Percentiles rank a stretch among this genome's conserved stretches.
These are phyloP conservation scores for Cistogaster globosa DNA, from an alignment of 2,888 invertebrate species.

Conservation along the genomic window DNA sequence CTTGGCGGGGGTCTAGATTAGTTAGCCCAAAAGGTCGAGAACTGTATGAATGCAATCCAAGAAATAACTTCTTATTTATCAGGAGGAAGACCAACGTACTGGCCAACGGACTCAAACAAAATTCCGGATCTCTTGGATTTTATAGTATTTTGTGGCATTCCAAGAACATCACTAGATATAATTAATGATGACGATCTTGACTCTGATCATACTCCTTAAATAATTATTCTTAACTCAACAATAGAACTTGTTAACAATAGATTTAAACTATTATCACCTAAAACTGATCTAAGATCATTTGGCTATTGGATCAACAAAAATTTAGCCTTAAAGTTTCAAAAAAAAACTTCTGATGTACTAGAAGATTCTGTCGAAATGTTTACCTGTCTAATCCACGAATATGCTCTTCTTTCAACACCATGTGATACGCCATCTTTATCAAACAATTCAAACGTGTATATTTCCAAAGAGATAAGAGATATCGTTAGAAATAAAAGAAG, in stretches of 20 bases:
- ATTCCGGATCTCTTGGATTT: constrained; percentile 41
- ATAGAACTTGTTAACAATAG: constrained; percentile 4
- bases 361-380: constrained; percentile 21
- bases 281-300: constrained; percentile 7
- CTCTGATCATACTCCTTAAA: constrained; percentile 16
- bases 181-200: constrained; percentile 5
- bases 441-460: constrained; percentile 1
- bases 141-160: no score
- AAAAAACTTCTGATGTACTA: constrained; percentile 31
- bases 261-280: constrained; percentile 1
- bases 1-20: no score
- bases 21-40: no score
- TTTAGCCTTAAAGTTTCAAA: constrained; percentile 26
- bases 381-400: background rate
- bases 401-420: no score
- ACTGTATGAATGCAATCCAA: no score
- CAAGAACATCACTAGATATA: constrained; percentile 14
- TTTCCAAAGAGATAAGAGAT: constrained; percentile 25
- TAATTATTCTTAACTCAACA: constrained; percentile 1
- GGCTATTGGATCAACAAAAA: no score
- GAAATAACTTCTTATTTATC: no score
- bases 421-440: no score
- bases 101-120: no score
- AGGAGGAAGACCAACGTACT: no score
- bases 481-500: constrained; percentile 8